These are phyloP conservation scores for Clunio marinus DNA, from an alignment of 2,888 invertebrate species.

Conservation along the genomic window DNA sequence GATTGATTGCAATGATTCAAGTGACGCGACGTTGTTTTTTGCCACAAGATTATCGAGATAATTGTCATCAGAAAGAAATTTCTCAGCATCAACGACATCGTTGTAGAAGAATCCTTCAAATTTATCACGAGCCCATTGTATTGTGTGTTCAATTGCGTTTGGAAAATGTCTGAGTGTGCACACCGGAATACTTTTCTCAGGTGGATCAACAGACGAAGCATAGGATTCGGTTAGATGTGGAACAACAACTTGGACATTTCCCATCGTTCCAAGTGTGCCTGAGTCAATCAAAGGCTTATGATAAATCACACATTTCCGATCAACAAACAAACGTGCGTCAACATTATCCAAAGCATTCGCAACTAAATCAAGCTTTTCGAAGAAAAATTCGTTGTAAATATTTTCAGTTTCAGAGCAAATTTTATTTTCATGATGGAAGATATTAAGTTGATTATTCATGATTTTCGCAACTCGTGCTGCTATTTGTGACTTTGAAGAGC, in stretches of 20 bases:
- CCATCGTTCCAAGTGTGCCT: constrained; percentile 96
- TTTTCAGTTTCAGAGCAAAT: constrained; percentile 94
- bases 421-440: constrained; percentile 78
- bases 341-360: constrained; percentile 98
- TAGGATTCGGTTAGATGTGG: constrained; percentile 96
- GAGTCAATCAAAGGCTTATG: constrained; percentile 94
- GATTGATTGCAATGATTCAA: constrained; percentile 80
- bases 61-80: constrained; percentile 73
- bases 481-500: constrained; percentile 83
- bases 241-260: constrained; percentile 92
- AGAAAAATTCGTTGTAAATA: constrained; percentile 91
- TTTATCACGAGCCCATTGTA: constrained; percentile 86
- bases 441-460: constrained; percentile 78
- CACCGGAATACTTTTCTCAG: constrained; percentile 97
- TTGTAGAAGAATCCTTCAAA: constrained; percentile 93
- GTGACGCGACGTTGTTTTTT: constrained; percentile 84
- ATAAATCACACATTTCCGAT: constrained; percentile 95
- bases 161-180: constrained; percentile 99
- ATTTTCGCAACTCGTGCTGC: constrained; percentile 81
- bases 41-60: constrained; percentile 81
- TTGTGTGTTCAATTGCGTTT: constrained; percentile 94
- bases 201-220: constrained; percentile 96
- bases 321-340: constrained; percentile 97
- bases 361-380: constrained; percentile 86
- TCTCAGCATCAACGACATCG: constrained; percentile 81